Base-by-base conservation (phyloP, 1,140 invertebrate genomes). In the Paraescarpia echinospica region DNA sequence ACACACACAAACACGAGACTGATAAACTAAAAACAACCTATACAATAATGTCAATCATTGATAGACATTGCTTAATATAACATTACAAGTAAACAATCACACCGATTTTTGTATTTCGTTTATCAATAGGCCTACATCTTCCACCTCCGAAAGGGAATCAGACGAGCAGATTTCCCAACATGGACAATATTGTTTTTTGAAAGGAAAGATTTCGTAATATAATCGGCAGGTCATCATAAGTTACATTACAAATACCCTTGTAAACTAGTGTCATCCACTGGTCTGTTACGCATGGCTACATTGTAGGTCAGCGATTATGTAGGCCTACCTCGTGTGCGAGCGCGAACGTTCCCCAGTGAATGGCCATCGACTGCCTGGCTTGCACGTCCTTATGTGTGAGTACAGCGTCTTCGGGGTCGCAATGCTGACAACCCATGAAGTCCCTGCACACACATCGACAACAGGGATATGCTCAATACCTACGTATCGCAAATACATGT, bases 361-460 rank as follows among this genome's bases (percentile, higher is more conserved):
- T 95, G 33, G 94, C 96, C 89, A 96, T 89, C 34, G 95, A 95
- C 34, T 92, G 92, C 90, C 94, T 94, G 33, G 94, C 90, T 91
- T 93, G 93, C 18, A 96, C 91, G 94, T 97, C 96, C 89, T 93
- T 89, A 94, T 97, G 97, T 34, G 97, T 96, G 92, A 95, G 59
- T 22, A 97, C 95, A 33, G 97, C 96, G 94, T 97, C 96, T 59
- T 95, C 94, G 27, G 97, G 96, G 94, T 96, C 95, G 33, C 97
- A 95, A 94, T 97, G 97, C 91, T 96, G 96, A 92, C 94, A 94
- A 91, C 94, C 94, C 96, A 97, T 96, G 93, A 97, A 96, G 94
- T 94, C 94, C 89, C 95, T 95, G 93, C 92, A 35, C 93, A 33
- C 27, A 34, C 5, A n/a, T 41, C n/a, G 35, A 88, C 33, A 88